A percentile compares a stretch with the other conserved stretches of the same genome.
Conservation (phyloP, 2,797 vertebrate species). For the Champsocephalus esox region DNA sequence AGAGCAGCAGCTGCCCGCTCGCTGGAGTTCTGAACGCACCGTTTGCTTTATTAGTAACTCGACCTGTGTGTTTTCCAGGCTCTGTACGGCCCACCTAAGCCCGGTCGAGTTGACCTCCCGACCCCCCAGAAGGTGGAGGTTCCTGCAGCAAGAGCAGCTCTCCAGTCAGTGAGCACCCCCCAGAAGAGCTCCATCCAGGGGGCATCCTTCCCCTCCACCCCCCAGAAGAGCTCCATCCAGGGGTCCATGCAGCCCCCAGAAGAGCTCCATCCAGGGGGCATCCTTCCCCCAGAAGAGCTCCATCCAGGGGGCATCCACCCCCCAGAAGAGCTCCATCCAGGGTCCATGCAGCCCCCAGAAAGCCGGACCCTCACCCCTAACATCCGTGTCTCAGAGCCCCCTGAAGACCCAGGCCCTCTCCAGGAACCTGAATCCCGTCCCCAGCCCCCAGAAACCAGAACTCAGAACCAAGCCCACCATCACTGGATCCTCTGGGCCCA, state of each 20-base stretch:
- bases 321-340: slow-evolving; percentile 42
- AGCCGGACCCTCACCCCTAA: background rate
- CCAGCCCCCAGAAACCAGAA: slow-evolving; percentile 74
- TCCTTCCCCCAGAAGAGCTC: slow-evolving; percentile 57
- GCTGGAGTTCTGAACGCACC: background rate
- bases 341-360: slow-evolving; percentile 50
- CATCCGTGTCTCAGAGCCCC: slow-evolving; percentile 68
- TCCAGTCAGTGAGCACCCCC: slow-evolving; percentile 35
- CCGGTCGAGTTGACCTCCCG: slow-evolving; percentile 53
- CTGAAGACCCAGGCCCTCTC: slow-evolving; percentile 72
- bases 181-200: slow-evolving; percentile 49
- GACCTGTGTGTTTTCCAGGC: slow-evolving; percentile 42
- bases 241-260: slow-evolving; percentile 11
- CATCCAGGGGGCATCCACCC: slow-evolving; percentile 30
- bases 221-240: slow-evolving; percentile 42
- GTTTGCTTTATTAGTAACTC: background rate
- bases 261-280: no score
- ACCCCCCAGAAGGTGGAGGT: slow-evolving; percentile 67
- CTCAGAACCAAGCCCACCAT: slow-evolving; percentile 66
- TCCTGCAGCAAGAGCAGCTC: slow-evolving; percentile 47
- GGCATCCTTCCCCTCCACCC: slow-evolving; percentile 7
- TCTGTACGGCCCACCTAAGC: slow-evolving; percentile 68
- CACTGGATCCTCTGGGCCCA: slow-evolving; percentile 51
- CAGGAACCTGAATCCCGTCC: slow-evolving; percentile 32
- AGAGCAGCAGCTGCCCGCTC: background rate